phyloP scores from a whole-genome alignment of 2,888 invertebrate species.

The Parnassius apollo region DNA sequence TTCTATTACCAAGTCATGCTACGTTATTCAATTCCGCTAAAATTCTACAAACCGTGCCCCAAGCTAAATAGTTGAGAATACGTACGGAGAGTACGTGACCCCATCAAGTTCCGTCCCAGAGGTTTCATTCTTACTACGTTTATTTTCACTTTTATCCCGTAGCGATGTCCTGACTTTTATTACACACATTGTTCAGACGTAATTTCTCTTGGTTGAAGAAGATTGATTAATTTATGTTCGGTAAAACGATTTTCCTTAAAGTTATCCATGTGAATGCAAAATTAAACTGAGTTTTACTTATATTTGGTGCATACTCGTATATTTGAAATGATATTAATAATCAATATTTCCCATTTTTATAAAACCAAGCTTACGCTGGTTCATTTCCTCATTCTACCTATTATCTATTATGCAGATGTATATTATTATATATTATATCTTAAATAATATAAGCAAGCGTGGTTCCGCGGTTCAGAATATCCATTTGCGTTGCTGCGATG shows the following conservation, averaged over 20 bases:
- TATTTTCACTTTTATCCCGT: constrained; percentile 51
- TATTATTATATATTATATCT: no score
- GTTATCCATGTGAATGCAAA: not conserved
- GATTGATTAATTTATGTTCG: constrained; percentile 26
- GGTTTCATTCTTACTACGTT: constrained; percentile 49
- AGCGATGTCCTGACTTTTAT: constrained; percentile 60
- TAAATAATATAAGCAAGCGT: no score
- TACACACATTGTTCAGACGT: constrained; percentile 56
- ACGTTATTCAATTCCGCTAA: constrained; percentile 48
- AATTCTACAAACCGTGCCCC: constrained; percentile 53
- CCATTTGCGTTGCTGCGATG: no score
- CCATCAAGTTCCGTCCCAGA: constrained; percentile 56
- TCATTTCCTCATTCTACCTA: no score
- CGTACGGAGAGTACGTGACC: constrained; percentile 77
- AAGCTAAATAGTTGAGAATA: constrained; percentile 70
- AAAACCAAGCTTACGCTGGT: no score
- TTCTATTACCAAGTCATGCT: constrained; percentile 5
- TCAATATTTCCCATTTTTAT: no score
- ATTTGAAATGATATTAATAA: no score
- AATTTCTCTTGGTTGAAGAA: constrained; percentile 32
- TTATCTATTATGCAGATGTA: no score
- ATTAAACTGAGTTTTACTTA: no score
- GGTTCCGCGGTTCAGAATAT: no score
- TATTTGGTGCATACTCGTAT: no score
- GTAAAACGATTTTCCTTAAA: constrained; percentile 4